Evolutionary conservation across 2,797 vertebrate species (phyloP), one percentile per base, ranked within the genome.

Genomic region (Coracias cyanogaster): DNA sequence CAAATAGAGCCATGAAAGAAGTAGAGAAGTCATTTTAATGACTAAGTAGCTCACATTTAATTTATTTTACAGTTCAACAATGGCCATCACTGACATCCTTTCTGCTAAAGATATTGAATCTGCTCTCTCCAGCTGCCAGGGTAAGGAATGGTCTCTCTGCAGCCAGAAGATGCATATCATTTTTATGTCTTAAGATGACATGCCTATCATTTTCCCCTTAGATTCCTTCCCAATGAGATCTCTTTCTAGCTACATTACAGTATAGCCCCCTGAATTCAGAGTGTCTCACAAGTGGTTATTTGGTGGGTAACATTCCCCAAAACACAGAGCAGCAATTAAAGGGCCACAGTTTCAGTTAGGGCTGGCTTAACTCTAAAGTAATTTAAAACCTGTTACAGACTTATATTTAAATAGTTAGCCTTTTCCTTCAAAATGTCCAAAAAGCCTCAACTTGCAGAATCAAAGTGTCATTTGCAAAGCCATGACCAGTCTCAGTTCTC

Each of bases 181-280:
- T 96, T 96, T 97, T 95, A 94, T 90, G 91, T 82, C 94, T 96
- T 87, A 87, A 81, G 87, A 93, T 67, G 85, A 79, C 94, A 94
- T 94, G 82, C 92, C 89, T 90, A 69, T 89, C 94, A 72, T 97
- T 93, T 84, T 92, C 86, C 79, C 41, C 51, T 78, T 35, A 84
- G 82, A 95, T 95, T 96, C 93, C 90, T 96, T 95, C 64, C 90
- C 83, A 2, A 12, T 95, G 94, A 96, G 86, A 89, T 95, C 83
- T 92, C 81, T 92, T 82, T 86, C 81, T 73, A 85, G 82, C 94
- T 48, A 39, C 54, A 48, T 92, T 94, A 85, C 86, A 85, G 37
- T 29, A 84, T 25, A 85, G 71, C 18, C 83, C 58, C 86, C 72
- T 58, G 78, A 93, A 93, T 89, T 74, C 81, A 89, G 28, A 48